Base-by-base conservation (phyloP, 2,888 invertebrate species). In the Archips crataeganus region DNA sequence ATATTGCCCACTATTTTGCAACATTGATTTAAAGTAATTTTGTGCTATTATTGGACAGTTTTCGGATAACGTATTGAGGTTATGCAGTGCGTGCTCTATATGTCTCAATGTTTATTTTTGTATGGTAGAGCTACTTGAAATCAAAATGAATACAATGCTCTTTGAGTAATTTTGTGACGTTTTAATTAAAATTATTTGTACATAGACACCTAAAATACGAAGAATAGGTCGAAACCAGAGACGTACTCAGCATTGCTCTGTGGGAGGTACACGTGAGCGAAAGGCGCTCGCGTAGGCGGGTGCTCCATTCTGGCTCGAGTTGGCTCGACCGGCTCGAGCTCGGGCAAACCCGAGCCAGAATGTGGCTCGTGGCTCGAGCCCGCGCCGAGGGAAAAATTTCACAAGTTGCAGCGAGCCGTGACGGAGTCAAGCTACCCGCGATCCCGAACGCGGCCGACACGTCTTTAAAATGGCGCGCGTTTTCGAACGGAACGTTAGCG, bases 351-450 rank as follows among this genome's bases (percentile, higher is more conserved):
- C 62, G 68, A 64, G 73, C 73, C 73, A 49, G 49, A 49, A 49
- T n/a, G 54, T 49, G 65, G 72, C 72, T 72, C 73, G 73, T 64
- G 73, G 45, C 66, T 49, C 47, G 47, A 42, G 62, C 15, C 23
- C 65, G 65, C 36, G 47, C 66, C 57, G 8, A 57, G 60, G 60
- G 70, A 69, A 65, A 74, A 65, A 74, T 74, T 74, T 74, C 70
- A 74, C 74, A 60, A 74, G 74, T 65, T 65, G 74, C 70, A 74
- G 74, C 74, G 74, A 74, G 74, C 74, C 69, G 65, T 74, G 74
- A 74, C 74, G 74, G 74, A 74, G 74, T 74, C 74, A 74, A 73
- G 70, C 76, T 75, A 75, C 77, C 75, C 67, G 71, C 75, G 73
- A 76, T 73, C 73, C 77, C 72, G 72, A 72, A 66, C 73, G 71